A percentile compares a stretch with the other conserved stretches of the same genome.
Evolutionary conservation across 2,113 vertebrate species (phyloP).

Genomic region (Pygoscelis antarcticus): DNA sequence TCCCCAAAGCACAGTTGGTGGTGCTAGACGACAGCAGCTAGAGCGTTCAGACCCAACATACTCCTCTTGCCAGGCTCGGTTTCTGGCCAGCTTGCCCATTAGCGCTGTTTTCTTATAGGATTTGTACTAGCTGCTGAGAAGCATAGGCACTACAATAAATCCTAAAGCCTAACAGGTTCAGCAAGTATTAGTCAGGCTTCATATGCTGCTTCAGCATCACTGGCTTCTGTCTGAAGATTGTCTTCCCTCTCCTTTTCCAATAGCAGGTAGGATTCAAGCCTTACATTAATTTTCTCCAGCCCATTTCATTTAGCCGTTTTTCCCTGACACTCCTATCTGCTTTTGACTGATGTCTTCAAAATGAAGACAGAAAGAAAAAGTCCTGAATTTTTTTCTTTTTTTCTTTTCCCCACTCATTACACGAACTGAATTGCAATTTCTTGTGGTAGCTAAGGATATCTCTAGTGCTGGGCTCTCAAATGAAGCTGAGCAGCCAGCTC

Average conservation of each 20-base stretch:
- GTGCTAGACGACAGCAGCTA: background rate
- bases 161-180: background rate
- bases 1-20: background rate
- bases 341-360: background rate
- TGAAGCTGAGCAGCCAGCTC: background rate
- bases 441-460: rapidly evolving
- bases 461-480: background rate
- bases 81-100: background rate
- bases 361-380: background rate
- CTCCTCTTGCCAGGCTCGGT: background rate
- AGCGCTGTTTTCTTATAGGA: background rate
- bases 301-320: background rate
- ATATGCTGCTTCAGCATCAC: rapidly evolving
- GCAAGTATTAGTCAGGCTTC: background rate
- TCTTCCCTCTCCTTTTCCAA: background rate
- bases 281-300: background rate
- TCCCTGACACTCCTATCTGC: background rate
- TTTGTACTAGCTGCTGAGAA: background rate
- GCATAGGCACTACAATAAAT: background rate
- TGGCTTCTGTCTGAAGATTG: background rate
- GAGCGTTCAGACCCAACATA: background rate
- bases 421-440: background rate
- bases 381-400: too few species aligned
- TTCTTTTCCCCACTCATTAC: background rate
- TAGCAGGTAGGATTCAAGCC: background rate